These are phyloP conservation scores for Porites evermanni DNA, from an alignment of 92 coral and sea anemone genomes.

Conservation along the genomic window DNA sequence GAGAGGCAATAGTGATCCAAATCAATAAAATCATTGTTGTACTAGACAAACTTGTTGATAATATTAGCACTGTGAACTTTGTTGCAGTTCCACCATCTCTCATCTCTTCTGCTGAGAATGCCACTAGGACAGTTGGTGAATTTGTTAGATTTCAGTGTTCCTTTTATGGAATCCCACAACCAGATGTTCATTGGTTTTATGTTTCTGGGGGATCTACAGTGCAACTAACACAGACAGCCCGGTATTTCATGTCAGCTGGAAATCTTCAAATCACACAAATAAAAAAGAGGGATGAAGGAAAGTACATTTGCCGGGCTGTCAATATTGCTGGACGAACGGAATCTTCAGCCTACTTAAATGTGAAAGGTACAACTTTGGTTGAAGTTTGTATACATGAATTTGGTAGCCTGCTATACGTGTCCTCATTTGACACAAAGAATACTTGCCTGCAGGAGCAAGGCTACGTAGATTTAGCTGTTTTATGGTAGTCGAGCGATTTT, in stretches of 20 bases:
- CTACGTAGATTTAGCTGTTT: no score
- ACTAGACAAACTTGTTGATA: neutral
- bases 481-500: no score
- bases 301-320: constrained; percentile 72
- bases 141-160: constrained; percentile 71
- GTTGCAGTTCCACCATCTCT: constrained; percentile 79
- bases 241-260: constrained; percentile 60
- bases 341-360: constrained; percentile 70
- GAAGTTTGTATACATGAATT: no score
- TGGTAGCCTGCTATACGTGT: no score
- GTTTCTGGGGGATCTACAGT: constrained; percentile 44
- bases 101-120: constrained; percentile 59
- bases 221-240: constrained; percentile 52
- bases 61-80: neutral
- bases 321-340: constrained; percentile 80
- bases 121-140: constrained; percentile 78
- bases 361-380: constrained; percentile 66
- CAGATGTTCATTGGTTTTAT: constrained; percentile 79
- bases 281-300: constrained; percentile 74
- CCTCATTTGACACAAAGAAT: no score
- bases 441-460: no score
- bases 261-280: constrained; percentile 70
- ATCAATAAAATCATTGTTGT: neutral
- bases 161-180: constrained; percentile 85
- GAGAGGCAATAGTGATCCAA: no score